Percentiles rank a stretch among this genome's conserved stretches.
Evolutionary conservation across 2,113 vertebrate genomes (phyloP).

Genomic region (Chunga burmeisteri): DNA sequence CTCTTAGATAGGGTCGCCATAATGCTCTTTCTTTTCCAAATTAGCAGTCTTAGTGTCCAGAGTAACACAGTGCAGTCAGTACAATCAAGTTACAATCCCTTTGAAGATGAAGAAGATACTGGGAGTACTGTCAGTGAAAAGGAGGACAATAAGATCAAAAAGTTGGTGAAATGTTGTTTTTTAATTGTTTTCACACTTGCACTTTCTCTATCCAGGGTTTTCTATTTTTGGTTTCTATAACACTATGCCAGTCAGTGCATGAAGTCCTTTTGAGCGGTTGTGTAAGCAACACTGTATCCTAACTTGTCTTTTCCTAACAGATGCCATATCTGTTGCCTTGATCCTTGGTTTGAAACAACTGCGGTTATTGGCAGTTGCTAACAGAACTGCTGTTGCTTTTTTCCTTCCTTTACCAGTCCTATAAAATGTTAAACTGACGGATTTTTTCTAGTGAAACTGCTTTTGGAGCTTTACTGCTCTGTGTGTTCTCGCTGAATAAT

Average conservation of each 20-base stretch:
- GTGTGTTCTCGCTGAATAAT: not conserved
- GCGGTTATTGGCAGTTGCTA: conserved; percentile 35
- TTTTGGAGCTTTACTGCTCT: conserved; percentile 39
- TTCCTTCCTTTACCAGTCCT: not conserved
- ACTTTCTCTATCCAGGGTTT: conserved; percentile 64
- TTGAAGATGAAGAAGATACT: conserved; percentile 91
- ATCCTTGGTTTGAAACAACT: not conserved
- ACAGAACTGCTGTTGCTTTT: conserved; percentile 36
- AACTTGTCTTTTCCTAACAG: conserved; percentile 24
- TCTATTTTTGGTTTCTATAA: conserved; percentile 16
- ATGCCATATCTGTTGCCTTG: conserved; percentile 29
- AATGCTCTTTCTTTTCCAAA: conserved; percentile 85
- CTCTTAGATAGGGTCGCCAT: conserved; percentile 63
- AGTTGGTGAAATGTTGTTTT: conserved; percentile 89
- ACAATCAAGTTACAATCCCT: conserved; percentile 90
- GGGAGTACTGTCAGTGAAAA: conserved; percentile 87
- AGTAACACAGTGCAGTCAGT: conserved; percentile 83
- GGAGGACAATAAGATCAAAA: conserved; percentile 92
- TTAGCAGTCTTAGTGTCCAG: conserved; percentile 86
- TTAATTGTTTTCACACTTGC: conserved; percentile 43
- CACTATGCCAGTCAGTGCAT: conserved; percentile 36
- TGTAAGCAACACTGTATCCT: conserved; percentile 8
- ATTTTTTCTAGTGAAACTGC: not conserved
- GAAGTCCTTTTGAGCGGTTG: conserved; percentile 10
- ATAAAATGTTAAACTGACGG: not conserved